Conservation (phyloP, 2,113 vertebrate genomes). For the Oncorhynchus gorbuscha region DNA sequence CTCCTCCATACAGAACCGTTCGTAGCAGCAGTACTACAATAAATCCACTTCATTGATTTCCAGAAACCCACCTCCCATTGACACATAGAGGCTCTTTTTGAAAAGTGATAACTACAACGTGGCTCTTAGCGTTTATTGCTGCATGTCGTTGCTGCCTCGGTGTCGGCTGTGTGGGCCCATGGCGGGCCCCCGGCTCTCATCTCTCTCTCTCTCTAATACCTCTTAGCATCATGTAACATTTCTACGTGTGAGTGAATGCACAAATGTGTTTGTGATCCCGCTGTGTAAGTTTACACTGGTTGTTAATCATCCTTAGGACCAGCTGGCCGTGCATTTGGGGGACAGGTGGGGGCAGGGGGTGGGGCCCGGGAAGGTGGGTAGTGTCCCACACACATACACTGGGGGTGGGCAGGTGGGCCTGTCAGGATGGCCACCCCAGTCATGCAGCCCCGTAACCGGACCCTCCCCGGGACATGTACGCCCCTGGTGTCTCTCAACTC, state of each 20-base stretch:
- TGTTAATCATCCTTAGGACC: constrained; percentile 83
- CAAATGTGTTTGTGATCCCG: constrained; percentile 84
- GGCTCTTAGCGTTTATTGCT: not conserved
- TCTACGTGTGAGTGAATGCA: constrained; percentile 78
- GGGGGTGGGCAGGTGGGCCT: constrained; percentile 76
- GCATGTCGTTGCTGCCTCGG: not conserved
- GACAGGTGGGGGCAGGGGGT: too few species aligned
- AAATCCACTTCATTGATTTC: constrained; percentile 71
- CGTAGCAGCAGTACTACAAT: constrained; percentile 38
- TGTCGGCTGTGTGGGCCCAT: not conserved
- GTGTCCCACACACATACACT: not conserved
- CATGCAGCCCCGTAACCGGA: constrained; percentile 76
- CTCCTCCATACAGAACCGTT: constrained; percentile 23
- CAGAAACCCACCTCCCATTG: constrained; percentile 63
- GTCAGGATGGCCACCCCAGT: constrained; percentile 78
- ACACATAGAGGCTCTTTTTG: constrained; percentile 45
- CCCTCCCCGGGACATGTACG: constrained; percentile 44
- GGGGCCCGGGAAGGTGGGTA: too few species aligned
- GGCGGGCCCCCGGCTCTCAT: too few species aligned
- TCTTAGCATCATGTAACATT: constrained; percentile 42
- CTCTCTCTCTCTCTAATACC: constrained; percentile 40
- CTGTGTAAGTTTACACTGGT: constrained; percentile 86
- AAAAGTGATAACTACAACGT: constrained; percentile 76
- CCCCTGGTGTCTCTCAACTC: constrained; percentile 60
- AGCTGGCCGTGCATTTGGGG: constrained; percentile 63